These are phyloP conservation scores for Acarapis woodi DNA, from an alignment of 1,140 invertebrate species.

Conservation along the genomic window DNA sequence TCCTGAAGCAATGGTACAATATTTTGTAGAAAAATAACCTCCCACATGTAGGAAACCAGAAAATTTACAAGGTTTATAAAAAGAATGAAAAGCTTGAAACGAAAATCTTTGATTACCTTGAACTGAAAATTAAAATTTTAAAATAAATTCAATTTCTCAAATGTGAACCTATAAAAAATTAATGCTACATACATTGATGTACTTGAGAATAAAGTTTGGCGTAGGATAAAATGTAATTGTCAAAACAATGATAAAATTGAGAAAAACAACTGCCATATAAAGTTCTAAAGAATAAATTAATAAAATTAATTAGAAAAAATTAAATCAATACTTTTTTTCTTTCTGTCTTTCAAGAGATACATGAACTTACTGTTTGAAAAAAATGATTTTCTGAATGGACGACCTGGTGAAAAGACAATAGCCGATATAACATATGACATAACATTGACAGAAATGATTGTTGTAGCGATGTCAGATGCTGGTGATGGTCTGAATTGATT, in stretches of 20 bases:
- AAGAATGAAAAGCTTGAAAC: constrained; percentile 11
- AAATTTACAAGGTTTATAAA: constrained; percentile 11
- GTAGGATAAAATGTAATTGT: constrained; percentile 11
- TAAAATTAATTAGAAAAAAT: constrained; percentile 1
- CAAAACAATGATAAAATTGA: constrained; percentile 10
- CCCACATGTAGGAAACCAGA: constrained; percentile 12
- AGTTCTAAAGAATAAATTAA: constrained; percentile 1
- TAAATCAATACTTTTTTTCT: too few species aligned
- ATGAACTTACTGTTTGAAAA: constrained; percentile 12
- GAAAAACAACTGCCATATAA: constrained; percentile 7
- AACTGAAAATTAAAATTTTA: constrained; percentile 8
- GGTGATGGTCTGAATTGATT: constrained; percentile 4
- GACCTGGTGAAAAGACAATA: constrained; percentile 14
- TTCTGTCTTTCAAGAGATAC: neutral
- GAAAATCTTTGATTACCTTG: constrained; percentile 8
- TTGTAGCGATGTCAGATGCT: constrained; percentile 11
- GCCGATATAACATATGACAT: constrained; percentile 14
- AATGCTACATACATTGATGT: constrained; percentile 11
- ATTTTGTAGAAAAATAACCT: constrained; percentile 8
- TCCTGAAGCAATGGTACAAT: too few species aligned
- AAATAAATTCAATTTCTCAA: neutral
- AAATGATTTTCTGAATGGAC: constrained; percentile 12
- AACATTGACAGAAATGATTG: constrained; percentile 12
- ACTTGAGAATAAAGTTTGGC: constrained; percentile 6
- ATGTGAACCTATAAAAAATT: neutral